Conservation (phyloP, 2,113 vertebrate genomes). For the Amphilophus citrinellus region DNA sequence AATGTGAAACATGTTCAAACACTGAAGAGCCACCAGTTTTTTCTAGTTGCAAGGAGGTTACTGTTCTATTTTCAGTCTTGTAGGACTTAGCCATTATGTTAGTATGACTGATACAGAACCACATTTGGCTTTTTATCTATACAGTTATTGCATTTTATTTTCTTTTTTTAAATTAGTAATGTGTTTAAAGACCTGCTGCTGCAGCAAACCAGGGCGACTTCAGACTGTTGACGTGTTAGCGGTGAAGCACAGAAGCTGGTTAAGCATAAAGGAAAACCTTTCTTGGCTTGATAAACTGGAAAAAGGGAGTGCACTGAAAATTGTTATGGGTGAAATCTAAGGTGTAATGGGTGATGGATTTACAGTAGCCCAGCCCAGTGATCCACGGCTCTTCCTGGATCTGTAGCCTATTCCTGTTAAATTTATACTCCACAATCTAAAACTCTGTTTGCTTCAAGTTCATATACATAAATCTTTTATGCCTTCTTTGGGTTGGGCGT, state of each 20-base stretch:
- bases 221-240: neutral
- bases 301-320: neutral
- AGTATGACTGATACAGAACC: neutral
- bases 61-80: no score
- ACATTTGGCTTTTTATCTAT: neutral
- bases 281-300: slow-evolving; percentile 13
- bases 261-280: neutral
- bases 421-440: slow-evolving; percentile 40
- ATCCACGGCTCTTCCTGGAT: slow-evolving; percentile 22
- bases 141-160: neutral
- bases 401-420: slow-evolving; percentile 3
- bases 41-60: no score
- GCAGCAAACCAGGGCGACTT: neutral
- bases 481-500: neutral
- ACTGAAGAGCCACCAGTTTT: fast-evolving
- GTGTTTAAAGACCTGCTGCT: neutral
- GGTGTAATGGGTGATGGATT: slow-evolving; percentile 42
- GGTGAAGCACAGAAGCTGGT: neutral
- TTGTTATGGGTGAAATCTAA: slow-evolving; percentile 9
- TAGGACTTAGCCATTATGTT: no score
- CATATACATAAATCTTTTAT: slow-evolving; percentile 25
- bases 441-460: slow-evolving; percentile 31
- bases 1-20: neutral
- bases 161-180: neutral
- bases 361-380: slow-evolving; percentile 12